A percentile compares a stretch with the other conserved stretches of the same genome.
These are phyloP conservation scores for Lampris megalopsis DNA, from an alignment of 2,113 vertebrate genomes.

Conservation along the genomic window DNA sequence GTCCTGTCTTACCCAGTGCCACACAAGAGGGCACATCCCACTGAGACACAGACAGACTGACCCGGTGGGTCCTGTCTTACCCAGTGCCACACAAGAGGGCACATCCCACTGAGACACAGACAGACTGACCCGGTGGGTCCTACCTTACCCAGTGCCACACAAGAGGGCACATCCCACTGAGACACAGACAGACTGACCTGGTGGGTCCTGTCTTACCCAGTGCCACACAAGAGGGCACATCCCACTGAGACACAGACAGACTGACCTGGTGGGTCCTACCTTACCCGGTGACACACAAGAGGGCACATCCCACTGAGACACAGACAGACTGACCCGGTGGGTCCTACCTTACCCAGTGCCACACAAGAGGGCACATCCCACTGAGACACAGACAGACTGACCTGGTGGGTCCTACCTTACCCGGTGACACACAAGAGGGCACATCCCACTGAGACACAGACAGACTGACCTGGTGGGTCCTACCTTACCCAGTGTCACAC, in stretches of 20 bases:
- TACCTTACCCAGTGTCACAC: conserved; percentile 16
- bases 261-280: conserved; percentile 20
- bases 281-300: conserved; percentile 20
- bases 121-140: conserved; percentile 13
- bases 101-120: conserved; percentile 13
- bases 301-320: conserved; percentile 11
- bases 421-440: conserved; percentile 14
- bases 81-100: conserved; percentile 14
- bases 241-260: conserved; percentile 11
- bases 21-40: conserved; percentile 11
- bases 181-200: conserved; percentile 4
- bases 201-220: conserved; percentile 30
- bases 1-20: conserved; percentile 25
- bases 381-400: conserved; percentile 7
- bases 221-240: conserved; percentile 13
- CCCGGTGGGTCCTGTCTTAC: conserved; percentile 26
- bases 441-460: conserved; percentile 13
- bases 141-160: conserved; percentile 17
- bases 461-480: conserved; percentile 13
- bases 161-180: conserved; percentile 7
- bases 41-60: conserved; percentile 7
- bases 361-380: conserved; percentile 11
- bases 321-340: conserved; percentile 3
- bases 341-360: conserved; percentile 24
- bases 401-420: conserved; percentile 26